Conservation (phyloP, 1,140 invertebrate species). For the Rhagoletis zephyria region DNA sequence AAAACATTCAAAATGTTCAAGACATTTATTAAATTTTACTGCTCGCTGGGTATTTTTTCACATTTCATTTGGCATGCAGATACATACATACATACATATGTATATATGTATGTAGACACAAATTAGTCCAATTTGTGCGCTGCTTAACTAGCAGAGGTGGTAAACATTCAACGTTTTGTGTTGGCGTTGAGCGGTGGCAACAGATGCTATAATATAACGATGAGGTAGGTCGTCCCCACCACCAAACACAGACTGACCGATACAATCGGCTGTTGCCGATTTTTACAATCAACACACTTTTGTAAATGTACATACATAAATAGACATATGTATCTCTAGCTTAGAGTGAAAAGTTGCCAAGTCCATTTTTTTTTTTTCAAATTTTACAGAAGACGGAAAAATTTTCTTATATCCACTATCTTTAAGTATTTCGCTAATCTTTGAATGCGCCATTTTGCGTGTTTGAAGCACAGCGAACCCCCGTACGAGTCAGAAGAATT, state of each 20-base stretch:
- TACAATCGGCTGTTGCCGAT: not conserved
- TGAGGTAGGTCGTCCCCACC: not conserved
- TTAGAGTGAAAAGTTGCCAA: too few relatives aligned
- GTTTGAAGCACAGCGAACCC: too few relatives aligned
- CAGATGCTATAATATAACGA: not conserved
- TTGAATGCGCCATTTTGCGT: too few relatives aligned
- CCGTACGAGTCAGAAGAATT: too few relatives aligned
- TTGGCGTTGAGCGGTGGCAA: conserved; percentile 33
- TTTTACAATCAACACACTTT: not conserved
- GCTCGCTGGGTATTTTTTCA: not conserved
- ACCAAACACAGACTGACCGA: not conserved
- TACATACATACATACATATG: not conserved
- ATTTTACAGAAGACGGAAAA: too few relatives aligned
- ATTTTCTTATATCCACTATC: too few relatives aligned
- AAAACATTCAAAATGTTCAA: too few relatives aligned
- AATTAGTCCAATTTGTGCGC: not conserved
- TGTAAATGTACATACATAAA: too few relatives aligned
- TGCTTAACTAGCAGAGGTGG: not conserved
- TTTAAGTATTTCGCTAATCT: too few relatives aligned
- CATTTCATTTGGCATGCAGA: not conserved
- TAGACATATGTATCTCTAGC: too few relatives aligned
- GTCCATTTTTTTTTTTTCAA: too few relatives aligned
- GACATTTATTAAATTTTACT: not conserved
- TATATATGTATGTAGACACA: not conserved
- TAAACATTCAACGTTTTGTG: conserved; percentile 1